These are phyloP conservation scores for Romanogobio albipinnatus DNA, from an alignment of 2,113 vertebrate genomes.

Conservation along the genomic window DNA sequence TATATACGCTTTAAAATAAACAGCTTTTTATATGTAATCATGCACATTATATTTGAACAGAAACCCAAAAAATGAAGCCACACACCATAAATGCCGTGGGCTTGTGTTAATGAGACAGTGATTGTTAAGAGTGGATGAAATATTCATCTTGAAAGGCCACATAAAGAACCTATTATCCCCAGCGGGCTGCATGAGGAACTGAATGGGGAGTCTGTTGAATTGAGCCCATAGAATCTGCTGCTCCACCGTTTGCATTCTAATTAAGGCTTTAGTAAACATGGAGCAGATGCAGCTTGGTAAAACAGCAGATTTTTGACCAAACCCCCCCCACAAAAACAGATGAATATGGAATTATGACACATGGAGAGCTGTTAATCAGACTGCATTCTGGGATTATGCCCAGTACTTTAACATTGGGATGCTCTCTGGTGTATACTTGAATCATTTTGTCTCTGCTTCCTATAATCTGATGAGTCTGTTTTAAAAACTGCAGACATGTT, in stretches of 20 bases:
- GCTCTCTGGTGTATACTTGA: neutral
- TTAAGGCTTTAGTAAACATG: slow-evolving; percentile 51
- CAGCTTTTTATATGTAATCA: neutral
- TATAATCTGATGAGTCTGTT: slow-evolving; percentile 3
- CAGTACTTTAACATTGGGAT: slow-evolving; percentile 24
- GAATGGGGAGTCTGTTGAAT: slow-evolving; percentile 56
- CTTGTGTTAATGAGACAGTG: slow-evolving; percentile 38
- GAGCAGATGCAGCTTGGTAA: slow-evolving; percentile 56
- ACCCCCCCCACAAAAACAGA: slow-evolving; percentile 22
- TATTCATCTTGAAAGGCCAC: slow-evolving; percentile 47
- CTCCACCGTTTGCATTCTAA: slow-evolving; percentile 57
- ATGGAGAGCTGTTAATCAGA: slow-evolving; percentile 39
- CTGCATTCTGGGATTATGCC: slow-evolving; percentile 31
- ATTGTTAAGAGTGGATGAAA: slow-evolving; percentile 41
- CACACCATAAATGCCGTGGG: slow-evolving; percentile 27
- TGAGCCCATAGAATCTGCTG: slow-evolving; percentile 58
- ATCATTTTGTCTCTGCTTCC: slow-evolving; percentile 1
- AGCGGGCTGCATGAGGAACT: slow-evolving; percentile 40
- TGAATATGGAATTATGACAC: slow-evolving; percentile 45
- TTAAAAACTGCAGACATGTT: slow-evolving; percentile 24
- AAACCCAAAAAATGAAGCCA: neutral
- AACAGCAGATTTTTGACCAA: slow-evolving; percentile 51
- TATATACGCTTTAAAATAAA: neutral
- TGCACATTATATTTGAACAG: neutral
- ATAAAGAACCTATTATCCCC: slow-evolving; percentile 47